Percentiles rank a stretch among this genome's conserved stretches.
Evolutionary conservation across 2,113 vertebrate species (phyloP).

Genomic region (Python bivittatus): DNA sequence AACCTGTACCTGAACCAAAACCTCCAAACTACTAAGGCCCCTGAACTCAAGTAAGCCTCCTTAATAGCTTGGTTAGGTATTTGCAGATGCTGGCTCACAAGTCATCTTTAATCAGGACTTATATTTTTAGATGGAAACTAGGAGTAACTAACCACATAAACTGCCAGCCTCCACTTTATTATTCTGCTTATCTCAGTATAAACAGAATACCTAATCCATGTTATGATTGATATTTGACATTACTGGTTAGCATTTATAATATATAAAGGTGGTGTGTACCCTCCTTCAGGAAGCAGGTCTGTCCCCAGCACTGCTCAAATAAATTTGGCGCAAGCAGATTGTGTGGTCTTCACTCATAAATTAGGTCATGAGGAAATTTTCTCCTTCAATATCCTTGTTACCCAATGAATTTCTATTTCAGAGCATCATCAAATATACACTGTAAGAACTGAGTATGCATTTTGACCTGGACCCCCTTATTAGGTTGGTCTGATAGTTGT

Average conservation of each 20-base stretch:
- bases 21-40: not conserved
- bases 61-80: not conserved
- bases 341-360: no score
- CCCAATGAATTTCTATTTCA: not conserved
- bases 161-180: not conserved
- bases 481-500: not conserved
- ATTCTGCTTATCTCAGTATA: not conserved
- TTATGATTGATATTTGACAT: not conserved
- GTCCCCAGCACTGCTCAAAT: not conserved
- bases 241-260: not conserved
- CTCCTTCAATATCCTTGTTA: not conserved
- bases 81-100: not conserved
- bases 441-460: not conserved
- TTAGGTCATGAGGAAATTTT: not conserved
- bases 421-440: not conserved
- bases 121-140: not conserved
- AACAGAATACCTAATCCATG: not conserved
- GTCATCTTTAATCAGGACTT: not conserved
- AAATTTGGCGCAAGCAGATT: not conserved
- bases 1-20: not conserved
- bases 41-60: not conserved
- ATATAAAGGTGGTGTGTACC: not conserved
- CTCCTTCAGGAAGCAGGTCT: not conserved
- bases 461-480: not conserved
- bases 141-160: not conserved